Percentiles rank a stretch among this genome's conserved stretches.
Conservation (phyloP, 2,113 vertebrate species). For the Galeopterus variegatus region DNA sequence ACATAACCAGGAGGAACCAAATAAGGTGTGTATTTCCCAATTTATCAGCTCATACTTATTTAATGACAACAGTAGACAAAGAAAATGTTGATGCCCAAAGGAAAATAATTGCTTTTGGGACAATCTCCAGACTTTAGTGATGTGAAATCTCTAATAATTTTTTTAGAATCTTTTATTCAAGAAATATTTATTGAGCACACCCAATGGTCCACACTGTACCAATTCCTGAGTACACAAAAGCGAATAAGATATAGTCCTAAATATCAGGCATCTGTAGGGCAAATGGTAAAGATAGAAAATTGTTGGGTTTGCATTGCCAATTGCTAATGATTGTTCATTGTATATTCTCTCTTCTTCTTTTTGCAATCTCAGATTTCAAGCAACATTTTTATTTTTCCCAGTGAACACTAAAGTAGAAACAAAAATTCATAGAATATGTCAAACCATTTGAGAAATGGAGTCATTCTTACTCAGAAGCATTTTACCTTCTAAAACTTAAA, state of each 20-base stretch:
- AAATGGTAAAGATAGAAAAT: background rate
- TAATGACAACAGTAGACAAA: background rate
- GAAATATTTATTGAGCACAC: background rate
- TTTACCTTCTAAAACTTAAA: background rate
- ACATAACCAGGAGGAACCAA: background rate
- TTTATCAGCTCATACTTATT: conserved; percentile 43
- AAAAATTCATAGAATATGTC: background rate
- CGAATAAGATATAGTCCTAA: background rate
- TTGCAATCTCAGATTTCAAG: background rate
- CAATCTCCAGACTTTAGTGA: conserved; percentile 9
- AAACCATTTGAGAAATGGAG: background rate
- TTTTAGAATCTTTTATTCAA: conserved; percentile 52
- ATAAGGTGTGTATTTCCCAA: background rate
- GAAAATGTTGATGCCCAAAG: conserved; percentile 2
- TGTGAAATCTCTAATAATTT: conserved; percentile 22
- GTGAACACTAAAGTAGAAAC: background rate
- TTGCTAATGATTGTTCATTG: background rate
- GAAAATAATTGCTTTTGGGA: conserved; percentile 28
- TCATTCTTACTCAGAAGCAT: background rate
- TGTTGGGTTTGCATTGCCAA: background rate
- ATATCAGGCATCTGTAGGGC: background rate
- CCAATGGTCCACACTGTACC: background rate
- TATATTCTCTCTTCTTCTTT: background rate
- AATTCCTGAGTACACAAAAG: conserved; percentile 1
- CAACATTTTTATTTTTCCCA: background rate